Conservation (phyloP, 30 jellyfish, hydroid and myxozoan species). For the Mastigias papua region DNA sequence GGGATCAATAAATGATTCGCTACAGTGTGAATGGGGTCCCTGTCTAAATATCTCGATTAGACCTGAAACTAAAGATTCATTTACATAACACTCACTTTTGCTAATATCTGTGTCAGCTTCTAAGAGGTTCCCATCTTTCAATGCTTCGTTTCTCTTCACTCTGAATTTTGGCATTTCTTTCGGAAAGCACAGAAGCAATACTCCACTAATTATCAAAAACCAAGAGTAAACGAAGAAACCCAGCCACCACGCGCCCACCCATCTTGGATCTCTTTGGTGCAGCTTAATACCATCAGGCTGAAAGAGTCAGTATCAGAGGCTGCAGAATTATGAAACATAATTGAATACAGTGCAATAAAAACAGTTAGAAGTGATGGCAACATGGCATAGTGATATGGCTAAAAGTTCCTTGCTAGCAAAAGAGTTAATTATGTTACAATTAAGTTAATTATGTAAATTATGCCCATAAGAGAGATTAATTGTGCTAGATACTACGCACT, state of each 20-base stretch:
- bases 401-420: too few species aligned
- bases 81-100: slow-evolving; percentile 9
- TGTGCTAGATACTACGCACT: too few species aligned
- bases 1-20: too few species aligned
- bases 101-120: slow-evolving; percentile 66
- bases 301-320: background rate
- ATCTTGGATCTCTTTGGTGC: slow-evolving; percentile 72
- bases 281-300: slow-evolving; percentile 84
- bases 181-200: slow-evolving; percentile 79
- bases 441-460: too few species aligned
- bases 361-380: too few species aligned
- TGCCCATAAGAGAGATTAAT: too few species aligned
- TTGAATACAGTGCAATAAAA: too few species aligned
- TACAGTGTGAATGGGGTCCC: background rate
- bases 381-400: too few species aligned
- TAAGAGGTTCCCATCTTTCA: slow-evolving; percentile 76
- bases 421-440: too few species aligned
- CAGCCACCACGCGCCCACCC: slow-evolving; percentile 99
- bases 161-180: slow-evolving; percentile 50
- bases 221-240: slow-evolving; percentile 79
- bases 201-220: slow-evolving; percentile 73
- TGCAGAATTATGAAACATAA: background rate
- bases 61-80: background rate
- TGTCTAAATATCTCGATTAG: background rate
- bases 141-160: slow-evolving; percentile 74